Base-by-base conservation (phyloP, 37 sponge, comb jelly and placozoan species). In the Cliona cf. orientalis region DNA sequence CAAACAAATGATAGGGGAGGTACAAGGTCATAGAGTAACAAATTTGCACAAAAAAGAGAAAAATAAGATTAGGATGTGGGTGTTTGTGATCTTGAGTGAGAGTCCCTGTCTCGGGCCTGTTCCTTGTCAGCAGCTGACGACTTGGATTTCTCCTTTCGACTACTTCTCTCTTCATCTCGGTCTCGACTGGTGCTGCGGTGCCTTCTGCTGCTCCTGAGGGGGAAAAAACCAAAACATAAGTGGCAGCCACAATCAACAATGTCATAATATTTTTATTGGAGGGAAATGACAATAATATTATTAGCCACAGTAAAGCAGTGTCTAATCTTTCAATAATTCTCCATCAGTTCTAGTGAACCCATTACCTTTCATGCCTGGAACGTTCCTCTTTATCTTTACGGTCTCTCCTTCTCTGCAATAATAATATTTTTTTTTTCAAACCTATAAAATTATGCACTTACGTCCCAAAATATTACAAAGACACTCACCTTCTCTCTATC, bases 311-410 rank as follows among this genome's bases (percentile, higher is more conserved):
- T 25, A 46, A 6, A 42, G 46, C 46, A 5, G 1, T 31, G 46
- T 42, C 21, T 3, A 38, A 39, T 62, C 7, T 32, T 42, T 22
- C 1, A 36, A 25, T 31, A 23, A 25, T 26, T 25, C 12, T 0
- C 1, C 55, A 7, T 29, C 55, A 22, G n/a, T 31, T 1, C 9
- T 56, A 21, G 3, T 2, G 0, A n/a, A n/a, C n/a, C 33, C 3
- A 59, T n/a, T 39, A 84, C 84, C 88, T 46, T 42, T 80, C 88
- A 41, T 80, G 81, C 40, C 80, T 80, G 23, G 82, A 68, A 71
- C 75, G 56, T 22, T 88, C 88, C 43, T 81, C 80, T 45, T 72
- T 46, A 19, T 65, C 58, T 36, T 59, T 40, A 35, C 63, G 7
- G 9, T 73, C 75, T 74, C 82, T 87, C 42, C 61, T 63, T 28